Evolutionary conservation across 2,888 invertebrate genomes (phyloP), one percentile per base, ranked within the genome.

Genomic region (Eumerus sabulonum): DNA sequence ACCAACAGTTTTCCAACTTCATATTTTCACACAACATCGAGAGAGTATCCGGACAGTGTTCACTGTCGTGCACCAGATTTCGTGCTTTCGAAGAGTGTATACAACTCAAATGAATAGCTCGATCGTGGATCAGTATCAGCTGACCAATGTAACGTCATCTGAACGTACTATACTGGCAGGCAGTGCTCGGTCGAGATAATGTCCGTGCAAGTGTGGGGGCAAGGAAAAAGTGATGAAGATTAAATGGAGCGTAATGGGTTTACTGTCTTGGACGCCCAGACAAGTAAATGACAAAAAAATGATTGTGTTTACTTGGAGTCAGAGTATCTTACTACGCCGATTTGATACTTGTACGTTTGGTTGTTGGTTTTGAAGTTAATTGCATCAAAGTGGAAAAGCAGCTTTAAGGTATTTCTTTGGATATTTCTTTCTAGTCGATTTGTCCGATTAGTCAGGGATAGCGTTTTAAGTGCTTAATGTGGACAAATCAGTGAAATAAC

Each of bases 141-240:
- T 57, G 68, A 56, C 77, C 73, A 57, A 77, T 73, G 47, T 64
- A 42, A 57, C 74, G 59, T 64, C 74, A 50, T 50, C 59, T 59
- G n/a, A n/a, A 51, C 17, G 12, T 40, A 3, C 40, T 40, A 3
- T n/a, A n/a, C 40, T n/a, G 11, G 40, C 40, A 27, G 40, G 11
- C 40, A n/a, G 40, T 4, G 27, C 38, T 11, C 51, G 47, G 59
- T 56, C 50, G 63, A 74, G 79, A 79, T 74, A 70, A 74, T 67
- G 59, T 66, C 66, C 44, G 56, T 1, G 17, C 53, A 7, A 19
- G 63, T 48, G 54, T 44, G 13, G n/a, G 59, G 50, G 53, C 60
- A 74, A 79, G 74, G 74, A 68, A 79, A 79, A 79, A 74, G 64
- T 79, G 74, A 79, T 62, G 79, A 74, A 74, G 79, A 79, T 79